Evolutionary conservation across 2,797 vertebrate genomes (phyloP), one percentile per base, ranked within the genome.

Genomic region (Aselliscus stoliczkanus): DNA sequence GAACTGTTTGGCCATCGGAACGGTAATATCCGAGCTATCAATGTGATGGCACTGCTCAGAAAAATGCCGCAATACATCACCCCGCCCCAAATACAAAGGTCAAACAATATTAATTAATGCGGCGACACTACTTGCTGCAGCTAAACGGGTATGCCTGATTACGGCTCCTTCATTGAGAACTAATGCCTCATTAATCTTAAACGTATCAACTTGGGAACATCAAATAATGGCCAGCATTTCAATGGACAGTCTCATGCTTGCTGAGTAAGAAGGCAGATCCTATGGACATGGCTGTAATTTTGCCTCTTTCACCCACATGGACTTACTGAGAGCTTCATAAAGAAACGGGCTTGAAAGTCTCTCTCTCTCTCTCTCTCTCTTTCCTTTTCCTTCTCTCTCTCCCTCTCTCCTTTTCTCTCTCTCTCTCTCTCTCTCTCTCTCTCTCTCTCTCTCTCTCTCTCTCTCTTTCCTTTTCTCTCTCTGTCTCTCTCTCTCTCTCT

Each of bases 141-240:
- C 94, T 97, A 97, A 97, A 98, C 98, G 96, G 97, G 85, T 64
- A 92, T 96, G 96, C 96, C 97, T 95, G 98, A 98, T 96, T 88
- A 97, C 96, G 96, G 98, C 81, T 95, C 91, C 96, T 97, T 98
- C 97, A 98, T 97, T 97, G 98, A 98, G 97, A 97, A 97, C 87
- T 85, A 97, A 97, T 97, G 97, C 97, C 96, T 98, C 98, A 98
- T 98, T 98, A 98, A 98, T 98, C 97, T 98, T 96, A 92, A 97
- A 96, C 91, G 44, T 73, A 97, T 89, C 96, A 97, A 92, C 96
- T 93, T 25, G 70, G 96, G 97, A 97, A 96, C 95, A 98, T 93
- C 90, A 18, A 98, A 97, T 96, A 97, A 98, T 60, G 85, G 92
- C 88, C 90, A 96, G 88, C 92, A 95, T 97, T 96, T 93, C 90